These are phyloP conservation scores for Magallana ariakensis DNA, from an alignment of 1,140 invertebrate genomes.

Conservation along the genomic window DNA sequence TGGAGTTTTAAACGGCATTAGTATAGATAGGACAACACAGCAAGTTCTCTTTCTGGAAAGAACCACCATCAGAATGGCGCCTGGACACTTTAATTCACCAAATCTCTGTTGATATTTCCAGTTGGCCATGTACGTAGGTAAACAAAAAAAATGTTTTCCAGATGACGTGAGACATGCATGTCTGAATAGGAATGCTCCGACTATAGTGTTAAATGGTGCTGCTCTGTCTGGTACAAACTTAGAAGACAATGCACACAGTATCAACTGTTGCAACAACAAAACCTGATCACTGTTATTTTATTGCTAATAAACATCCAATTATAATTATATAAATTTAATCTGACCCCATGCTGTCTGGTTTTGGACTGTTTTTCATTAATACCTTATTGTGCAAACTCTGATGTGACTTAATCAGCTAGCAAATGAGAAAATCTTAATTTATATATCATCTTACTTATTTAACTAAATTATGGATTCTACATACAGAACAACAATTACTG, in stretches of 20 bases:
- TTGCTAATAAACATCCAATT: too few species aligned
- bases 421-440: too few species aligned
- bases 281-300: neutral
- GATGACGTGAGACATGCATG: neutral
- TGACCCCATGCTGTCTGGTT: too few species aligned
- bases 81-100: neutral
- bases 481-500: too few species aligned
- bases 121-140: neutral
- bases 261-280: neutral
- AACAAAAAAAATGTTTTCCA: conserved; percentile 16
- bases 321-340: too few species aligned
- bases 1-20: conserved; percentile 1
- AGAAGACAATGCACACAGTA: neutral
- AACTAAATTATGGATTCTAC: too few species aligned
- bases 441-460: too few species aligned
- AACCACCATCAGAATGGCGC: neutral
- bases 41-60: neutral
- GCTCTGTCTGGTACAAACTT: neutral
- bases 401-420: too few species aligned
- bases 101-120: neutral
- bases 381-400: too few species aligned
- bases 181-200: neutral
- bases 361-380: too few species aligned
- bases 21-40: neutral
- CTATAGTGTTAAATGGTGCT: neutral